phyloP scores from a whole-genome alignment of 2,797 vertebrate species.

The Eurystomus glaucurus region DNA sequence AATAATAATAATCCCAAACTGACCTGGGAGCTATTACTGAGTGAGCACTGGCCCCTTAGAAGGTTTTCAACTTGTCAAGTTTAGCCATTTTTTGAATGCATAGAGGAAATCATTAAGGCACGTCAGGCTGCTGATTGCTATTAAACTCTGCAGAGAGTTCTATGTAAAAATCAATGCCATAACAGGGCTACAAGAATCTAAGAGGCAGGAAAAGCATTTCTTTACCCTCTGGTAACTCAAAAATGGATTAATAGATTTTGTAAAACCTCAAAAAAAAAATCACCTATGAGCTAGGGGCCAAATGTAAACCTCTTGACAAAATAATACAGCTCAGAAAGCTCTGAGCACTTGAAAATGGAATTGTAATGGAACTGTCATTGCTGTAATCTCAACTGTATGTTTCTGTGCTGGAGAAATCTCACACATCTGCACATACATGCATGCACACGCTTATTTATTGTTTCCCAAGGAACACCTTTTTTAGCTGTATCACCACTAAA shows the following conservation, averaged over 20 bases:
- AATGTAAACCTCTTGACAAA: conserved; percentile 43
- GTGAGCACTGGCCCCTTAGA: conserved; percentile 53
- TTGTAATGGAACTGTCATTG: conserved; percentile 44
- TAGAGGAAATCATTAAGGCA: conserved; percentile 74
- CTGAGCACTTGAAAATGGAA: not conserved
- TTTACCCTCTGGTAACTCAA: conserved; percentile 49
- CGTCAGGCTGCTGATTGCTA: conserved; percentile 72
- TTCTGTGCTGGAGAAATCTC: conserved; percentile 35
- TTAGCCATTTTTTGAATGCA: conserved; percentile 57
- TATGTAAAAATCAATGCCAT: conserved; percentile 66
- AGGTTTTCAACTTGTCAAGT: conserved; percentile 67
- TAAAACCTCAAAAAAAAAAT: not conserved
- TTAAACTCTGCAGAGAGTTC: conserved; percentile 67
- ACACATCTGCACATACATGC: not conserved
- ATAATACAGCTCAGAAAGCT: conserved; percentile 39
- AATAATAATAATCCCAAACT: conserved; percentile 58
- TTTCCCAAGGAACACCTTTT: conserved; percentile 12
- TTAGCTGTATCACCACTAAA: not conserved
- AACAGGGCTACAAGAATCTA: conserved; percentile 47
- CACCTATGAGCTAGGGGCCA: not conserved
- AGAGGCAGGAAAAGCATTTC: conserved; percentile 36
- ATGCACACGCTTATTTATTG: not conserved
- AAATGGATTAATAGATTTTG: conserved; percentile 45
- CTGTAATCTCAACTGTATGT: conserved; percentile 5
- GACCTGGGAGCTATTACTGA: conserved; percentile 61